Base-by-base conservation (phyloP, 2,888 invertebrate species). In the Strigamia transsilvanica region DNA sequence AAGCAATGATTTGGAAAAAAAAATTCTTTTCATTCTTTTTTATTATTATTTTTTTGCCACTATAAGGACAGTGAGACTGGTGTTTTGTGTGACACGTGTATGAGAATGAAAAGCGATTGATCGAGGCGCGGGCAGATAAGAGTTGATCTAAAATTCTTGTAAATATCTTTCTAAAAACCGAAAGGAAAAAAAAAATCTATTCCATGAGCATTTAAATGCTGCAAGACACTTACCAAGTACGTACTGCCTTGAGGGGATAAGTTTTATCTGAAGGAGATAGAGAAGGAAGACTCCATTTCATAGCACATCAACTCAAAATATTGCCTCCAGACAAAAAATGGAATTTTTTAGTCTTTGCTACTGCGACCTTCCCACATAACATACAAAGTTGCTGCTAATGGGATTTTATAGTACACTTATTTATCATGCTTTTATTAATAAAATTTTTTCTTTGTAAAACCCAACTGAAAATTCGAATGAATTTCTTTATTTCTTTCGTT, bases 181-280 rank as follows among this genome's bases (percentile, higher is more conserved):
- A 10, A 42, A 42, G 27, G 3, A 27, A 27, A 46, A n/a, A n/a
- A n/a, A 46, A 46, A 46, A 46, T 46, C 46, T 46, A 46, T 46
- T 46, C 46, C 46, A 46, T 12, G 15, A 46, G 46, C 46, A 46
- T 46, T 46, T 46, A 46, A 46, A 46, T 46, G 46, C 46, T 46
- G 46, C 46, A 46, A 46, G 46, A 46, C 46, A 46, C 46, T 46
- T 46, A 46, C 46, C 46, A 46, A 46, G 46, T 46, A 46, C 46
- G 46, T 46, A 46, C 46, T 46, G 46, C 46, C 46, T 46, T 46
- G 46, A n/a, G 46, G 46, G 46, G 46, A 46, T 46, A 46, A 46
- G 46, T 46, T 46, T 46, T 46, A 46, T 46, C 46, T 46, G 46
- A 46, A 46, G 46, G 46, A 46, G 46, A 46, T 46, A 46, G 46